Evolutionary conservation across 2,113 vertebrate species (phyloP).

Genomic region (Empidonax alnorum): DNA sequence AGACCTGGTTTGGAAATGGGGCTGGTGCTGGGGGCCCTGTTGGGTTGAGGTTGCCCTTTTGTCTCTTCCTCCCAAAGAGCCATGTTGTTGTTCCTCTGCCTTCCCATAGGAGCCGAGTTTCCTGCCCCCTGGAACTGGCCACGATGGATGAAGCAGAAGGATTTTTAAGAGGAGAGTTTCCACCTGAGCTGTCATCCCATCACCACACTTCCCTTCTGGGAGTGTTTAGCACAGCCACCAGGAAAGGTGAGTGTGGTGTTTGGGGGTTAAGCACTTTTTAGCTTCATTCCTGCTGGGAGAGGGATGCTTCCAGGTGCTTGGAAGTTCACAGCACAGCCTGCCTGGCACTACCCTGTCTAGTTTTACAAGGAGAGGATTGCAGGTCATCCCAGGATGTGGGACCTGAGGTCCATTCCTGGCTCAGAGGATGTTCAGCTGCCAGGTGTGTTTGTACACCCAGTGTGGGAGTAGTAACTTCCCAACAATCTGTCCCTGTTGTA

Average conservation of each 20-base stretch:
- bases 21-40: too few species aligned
- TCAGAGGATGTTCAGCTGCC: background rate
- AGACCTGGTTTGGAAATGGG: background rate
- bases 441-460: background rate
- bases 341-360: background rate
- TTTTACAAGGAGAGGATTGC: background rate
- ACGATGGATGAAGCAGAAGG: constrained; percentile 81
- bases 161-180: constrained; percentile 81
- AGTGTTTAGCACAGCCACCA: constrained; percentile 75
- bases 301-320: background rate
- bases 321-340: background rate
- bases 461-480: background rate
- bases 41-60: background rate
- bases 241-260: constrained; percentile 70
- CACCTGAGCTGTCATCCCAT: constrained; percentile 55
- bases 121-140: constrained; percentile 75
- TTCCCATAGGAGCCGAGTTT: constrained; percentile 67
- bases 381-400: background rate
- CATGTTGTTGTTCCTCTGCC: background rate
- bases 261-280: background rate
- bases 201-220: constrained; percentile 77
- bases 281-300: background rate
- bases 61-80: background rate
- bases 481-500: background rate
- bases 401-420: background rate